Conservation (phyloP, 1,140 invertebrate species). For the Hormaphis cornu region DNA sequence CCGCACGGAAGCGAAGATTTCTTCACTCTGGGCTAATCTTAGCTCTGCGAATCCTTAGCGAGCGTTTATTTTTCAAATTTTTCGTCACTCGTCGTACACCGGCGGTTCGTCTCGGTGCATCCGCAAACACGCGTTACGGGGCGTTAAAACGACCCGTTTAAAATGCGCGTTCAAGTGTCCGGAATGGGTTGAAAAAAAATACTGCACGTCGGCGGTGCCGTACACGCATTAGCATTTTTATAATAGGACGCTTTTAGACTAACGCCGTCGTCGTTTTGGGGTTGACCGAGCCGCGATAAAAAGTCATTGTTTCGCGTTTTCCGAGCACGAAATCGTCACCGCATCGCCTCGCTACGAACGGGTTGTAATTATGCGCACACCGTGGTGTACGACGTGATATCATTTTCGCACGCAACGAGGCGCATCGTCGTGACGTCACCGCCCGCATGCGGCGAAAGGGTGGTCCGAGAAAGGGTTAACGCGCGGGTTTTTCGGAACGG, state of each 20-base stretch:
- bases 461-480: not conserved
- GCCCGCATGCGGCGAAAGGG: not conserved
- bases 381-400: no score
- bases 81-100: no score
- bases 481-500: not conserved
- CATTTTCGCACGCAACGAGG: no score
- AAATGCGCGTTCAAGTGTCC: constrained; percentile 26
- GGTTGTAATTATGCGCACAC: not conserved
- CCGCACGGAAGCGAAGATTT: no score
- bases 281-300: constrained; percentile 31
- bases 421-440: not conserved
- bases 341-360: not conserved
- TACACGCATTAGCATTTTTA: no score
- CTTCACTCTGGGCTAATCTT: no score
- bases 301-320: constrained; percentile 32
- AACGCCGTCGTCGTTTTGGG: not conserved
- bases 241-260: no score
- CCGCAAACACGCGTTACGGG: not conserved
- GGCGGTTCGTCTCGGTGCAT: no score
- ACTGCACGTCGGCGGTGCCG: no score
- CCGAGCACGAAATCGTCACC: constrained; percentile 29
- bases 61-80: no score
- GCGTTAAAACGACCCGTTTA: constrained; percentile 26
- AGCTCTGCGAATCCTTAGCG: no score
- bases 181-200: no score